These are phyloP conservation scores for Halichoerus grypus DNA, from an alignment of 2,113 vertebrate genomes.

Conservation along the genomic window DNA sequence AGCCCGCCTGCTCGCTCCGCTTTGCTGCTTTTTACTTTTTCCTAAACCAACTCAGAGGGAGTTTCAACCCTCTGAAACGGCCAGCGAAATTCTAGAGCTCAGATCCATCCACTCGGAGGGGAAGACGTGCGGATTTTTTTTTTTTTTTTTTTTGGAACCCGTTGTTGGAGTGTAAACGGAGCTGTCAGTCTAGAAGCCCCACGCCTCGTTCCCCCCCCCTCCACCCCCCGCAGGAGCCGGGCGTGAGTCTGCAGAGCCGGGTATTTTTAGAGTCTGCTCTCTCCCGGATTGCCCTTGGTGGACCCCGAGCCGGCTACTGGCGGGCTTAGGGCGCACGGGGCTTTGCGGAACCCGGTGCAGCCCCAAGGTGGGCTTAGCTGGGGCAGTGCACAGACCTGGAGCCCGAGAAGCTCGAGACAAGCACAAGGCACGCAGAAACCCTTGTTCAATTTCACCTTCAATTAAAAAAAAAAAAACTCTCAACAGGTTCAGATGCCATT, in stretches of 20 bases:
- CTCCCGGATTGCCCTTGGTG: slow-evolving; percentile 15
- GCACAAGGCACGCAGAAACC: background rate
- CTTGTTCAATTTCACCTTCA: background rate
- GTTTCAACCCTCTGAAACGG: background rate
- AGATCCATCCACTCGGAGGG: background rate
- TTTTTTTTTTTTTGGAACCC: background rate
- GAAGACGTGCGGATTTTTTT: background rate
- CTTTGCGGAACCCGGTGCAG: background rate
- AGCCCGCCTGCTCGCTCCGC: background rate
- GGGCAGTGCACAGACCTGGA: background rate
- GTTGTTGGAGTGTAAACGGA: background rate
- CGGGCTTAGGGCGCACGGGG: background rate
- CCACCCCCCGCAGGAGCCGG: background rate
- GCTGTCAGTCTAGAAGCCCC: background rate
- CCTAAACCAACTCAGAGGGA: background rate
- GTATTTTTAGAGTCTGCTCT: background rate
- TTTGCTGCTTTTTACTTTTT: background rate
- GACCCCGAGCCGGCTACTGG: background rate
- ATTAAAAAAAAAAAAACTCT: background rate
- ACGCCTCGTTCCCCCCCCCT: too few species aligned
- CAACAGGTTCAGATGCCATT: background rate
- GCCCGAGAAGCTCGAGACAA: background rate
- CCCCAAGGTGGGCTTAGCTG: background rate
- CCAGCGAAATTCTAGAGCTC: background rate
- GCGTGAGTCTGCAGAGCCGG: background rate